These are phyloP conservation scores for Diarsia rubi DNA, from an alignment of 2,888 invertebrate genomes.

Conservation along the genomic window DNA sequence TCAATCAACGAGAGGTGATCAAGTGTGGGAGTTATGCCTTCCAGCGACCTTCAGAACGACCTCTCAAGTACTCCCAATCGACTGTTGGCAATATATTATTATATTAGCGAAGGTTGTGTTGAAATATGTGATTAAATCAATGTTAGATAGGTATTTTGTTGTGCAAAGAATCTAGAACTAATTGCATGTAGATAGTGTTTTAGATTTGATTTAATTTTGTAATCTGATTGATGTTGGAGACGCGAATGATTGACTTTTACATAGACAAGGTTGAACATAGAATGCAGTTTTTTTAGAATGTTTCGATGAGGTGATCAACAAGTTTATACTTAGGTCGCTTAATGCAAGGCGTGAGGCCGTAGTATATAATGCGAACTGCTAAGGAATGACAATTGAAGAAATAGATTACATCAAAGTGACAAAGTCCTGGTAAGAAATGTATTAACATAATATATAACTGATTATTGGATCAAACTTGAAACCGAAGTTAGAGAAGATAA, in stretches of 20 bases:
- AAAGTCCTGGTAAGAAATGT: not conserved
- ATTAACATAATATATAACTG: not conserved
- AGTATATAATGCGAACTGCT: too few species aligned
- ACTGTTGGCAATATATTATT: constrained; percentile 57
- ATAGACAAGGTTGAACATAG: constrained; percentile 8
- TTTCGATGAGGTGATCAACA: not conserved
- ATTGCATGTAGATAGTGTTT: constrained; percentile 22
- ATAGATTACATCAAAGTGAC: not conserved
- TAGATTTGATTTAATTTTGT: constrained; percentile 27
- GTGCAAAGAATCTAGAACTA: constrained; percentile 46
- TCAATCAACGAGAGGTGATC: constrained; percentile 46
- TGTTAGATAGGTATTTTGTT: constrained; percentile 39
- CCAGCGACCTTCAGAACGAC: constrained; percentile 51
- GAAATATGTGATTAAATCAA: constrained; percentile 55
- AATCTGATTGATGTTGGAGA: constrained; percentile 13
- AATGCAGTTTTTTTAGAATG: not conserved
- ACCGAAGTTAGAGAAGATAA: not conserved
- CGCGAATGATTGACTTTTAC: not conserved
- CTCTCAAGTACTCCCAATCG: constrained; percentile 34
- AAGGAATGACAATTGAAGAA: too few species aligned
- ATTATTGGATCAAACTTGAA: not conserved
- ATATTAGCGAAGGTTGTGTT: constrained; percentile 46
- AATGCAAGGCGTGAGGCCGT: too few species aligned
- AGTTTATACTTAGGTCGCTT: too few species aligned
- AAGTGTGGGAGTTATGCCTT: constrained; percentile 46